Evolutionary conservation across 2,888 invertebrate genomes (phyloP).

Genomic region (Drosophila anceps): DNA sequence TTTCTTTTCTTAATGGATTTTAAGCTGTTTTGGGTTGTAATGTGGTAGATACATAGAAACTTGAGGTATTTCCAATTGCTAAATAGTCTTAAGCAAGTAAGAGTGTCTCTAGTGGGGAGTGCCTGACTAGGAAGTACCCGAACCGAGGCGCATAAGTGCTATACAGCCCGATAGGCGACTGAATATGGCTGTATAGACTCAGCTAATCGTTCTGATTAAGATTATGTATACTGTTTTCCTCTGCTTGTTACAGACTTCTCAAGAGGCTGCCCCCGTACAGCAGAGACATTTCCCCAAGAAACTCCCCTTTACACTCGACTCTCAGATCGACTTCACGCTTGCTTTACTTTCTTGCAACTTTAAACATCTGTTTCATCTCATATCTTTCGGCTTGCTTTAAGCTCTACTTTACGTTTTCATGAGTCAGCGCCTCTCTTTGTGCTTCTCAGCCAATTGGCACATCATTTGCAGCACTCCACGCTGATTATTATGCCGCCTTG

Average conservation of each 20-base stretch:
- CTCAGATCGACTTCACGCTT: neutral
- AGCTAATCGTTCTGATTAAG: neutral
- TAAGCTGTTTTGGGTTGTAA: neutral
- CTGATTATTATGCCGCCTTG: slow-evolving; percentile 18
- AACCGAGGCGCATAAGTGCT: neutral
- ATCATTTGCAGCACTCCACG: slow-evolving; percentile 12
- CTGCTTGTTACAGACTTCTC: neutral
- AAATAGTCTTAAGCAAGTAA: neutral
- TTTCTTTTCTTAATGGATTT: neutral
- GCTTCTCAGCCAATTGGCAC: slow-evolving; percentile 42
- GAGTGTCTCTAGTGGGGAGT: neutral
- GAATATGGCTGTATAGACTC: neutral
- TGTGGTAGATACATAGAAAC: neutral
- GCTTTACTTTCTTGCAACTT: neutral
- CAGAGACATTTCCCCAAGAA: neutral
- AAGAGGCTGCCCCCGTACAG: neutral
- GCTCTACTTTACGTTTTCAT: neutral
- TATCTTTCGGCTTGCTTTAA: neutral
- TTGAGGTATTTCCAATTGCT: neutral
- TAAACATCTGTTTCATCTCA: neutral
- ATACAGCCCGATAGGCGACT: neutral
- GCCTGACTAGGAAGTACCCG: neutral
- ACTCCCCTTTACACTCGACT: no score
- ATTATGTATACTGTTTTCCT: neutral
- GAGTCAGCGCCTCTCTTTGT: slow-evolving; percentile 8